Evolutionary conservation across 2,113 vertebrate species (phyloP).

Genomic region (Brachypodius melanocephalos): DNA sequence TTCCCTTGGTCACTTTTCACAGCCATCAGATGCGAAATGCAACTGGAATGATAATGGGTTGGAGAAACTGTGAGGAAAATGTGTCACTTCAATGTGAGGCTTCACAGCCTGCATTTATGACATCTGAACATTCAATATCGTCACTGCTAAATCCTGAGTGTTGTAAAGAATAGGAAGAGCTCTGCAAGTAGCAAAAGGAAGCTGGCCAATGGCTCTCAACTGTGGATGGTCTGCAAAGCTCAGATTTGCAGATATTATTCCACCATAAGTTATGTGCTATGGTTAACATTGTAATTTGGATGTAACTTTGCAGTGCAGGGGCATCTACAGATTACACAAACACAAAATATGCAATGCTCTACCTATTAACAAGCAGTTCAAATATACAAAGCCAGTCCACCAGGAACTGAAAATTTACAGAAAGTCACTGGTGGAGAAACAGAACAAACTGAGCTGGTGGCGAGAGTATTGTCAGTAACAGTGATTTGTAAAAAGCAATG

Average conservation of each 20-base stretch:
- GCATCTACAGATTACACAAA: background rate
- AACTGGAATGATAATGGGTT: background rate
- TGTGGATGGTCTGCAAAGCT: background rate
- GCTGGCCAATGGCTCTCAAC: background rate
- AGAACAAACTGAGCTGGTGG: background rate
- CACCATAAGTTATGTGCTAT: background rate
- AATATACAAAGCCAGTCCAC: background rate
- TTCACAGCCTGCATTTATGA: background rate
- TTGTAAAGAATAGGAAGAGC: background rate
- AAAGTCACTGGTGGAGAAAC: background rate
- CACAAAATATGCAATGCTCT: background rate
- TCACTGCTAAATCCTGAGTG: background rate
- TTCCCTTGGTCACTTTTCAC: constrained; percentile 45
- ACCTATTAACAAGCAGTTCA: background rate
- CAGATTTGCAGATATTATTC: background rate
- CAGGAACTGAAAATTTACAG: constrained; percentile 15
- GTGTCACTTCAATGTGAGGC: background rate
- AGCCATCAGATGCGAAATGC: background rate
- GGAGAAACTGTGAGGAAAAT: background rate
- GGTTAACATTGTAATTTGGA: background rate
- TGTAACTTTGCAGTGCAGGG: background rate
- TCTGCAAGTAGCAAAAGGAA: background rate
- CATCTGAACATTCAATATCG: background rate
- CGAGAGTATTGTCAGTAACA: background rate
- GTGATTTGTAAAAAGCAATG: constrained; percentile 32